Conservation (phyloP, 2,888 invertebrate genomes). For the Harpalus rubripes region DNA sequence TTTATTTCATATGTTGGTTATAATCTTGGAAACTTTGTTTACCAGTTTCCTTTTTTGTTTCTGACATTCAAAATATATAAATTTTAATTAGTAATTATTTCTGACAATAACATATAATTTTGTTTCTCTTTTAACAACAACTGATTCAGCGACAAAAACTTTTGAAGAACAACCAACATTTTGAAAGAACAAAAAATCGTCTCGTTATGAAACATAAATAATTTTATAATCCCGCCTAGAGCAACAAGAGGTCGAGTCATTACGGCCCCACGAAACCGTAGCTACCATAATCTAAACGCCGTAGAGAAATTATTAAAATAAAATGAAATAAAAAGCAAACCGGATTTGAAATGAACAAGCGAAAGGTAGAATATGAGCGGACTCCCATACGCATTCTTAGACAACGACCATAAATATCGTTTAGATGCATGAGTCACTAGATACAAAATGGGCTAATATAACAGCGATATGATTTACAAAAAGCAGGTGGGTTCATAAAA, state of each 20-base stretch:
- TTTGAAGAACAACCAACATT: not conserved
- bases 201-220: constrained; percentile 49
- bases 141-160: constrained; percentile 13
- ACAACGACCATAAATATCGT: constrained; percentile 14
- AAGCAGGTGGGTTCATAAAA: not conserved
- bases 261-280: constrained; percentile 12
- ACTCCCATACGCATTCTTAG: constrained; percentile 25
- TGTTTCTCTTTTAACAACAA: constrained; percentile 8
- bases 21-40: too few relatives aligned
- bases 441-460: constrained; percentile 11
- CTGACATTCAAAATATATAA: not conserved
- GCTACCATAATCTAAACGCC: constrained; percentile 43
- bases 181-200: constrained; percentile 1
- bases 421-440: constrained; percentile 35
- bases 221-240: constrained; percentile 37
- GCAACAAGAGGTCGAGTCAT: constrained; percentile 13
- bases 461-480: not conserved
- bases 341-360: constrained; percentile 53
- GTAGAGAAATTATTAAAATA: constrained; percentile 56
- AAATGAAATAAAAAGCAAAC: constrained; percentile 56
- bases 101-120: not conserved
- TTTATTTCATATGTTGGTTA: too few relatives aligned
- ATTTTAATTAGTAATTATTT: not conserved
- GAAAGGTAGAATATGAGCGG: constrained; percentile 35
- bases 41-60: not conserved